Conservation (phyloP, 2,888 invertebrate species). For the Heliconius aoede region DNA sequence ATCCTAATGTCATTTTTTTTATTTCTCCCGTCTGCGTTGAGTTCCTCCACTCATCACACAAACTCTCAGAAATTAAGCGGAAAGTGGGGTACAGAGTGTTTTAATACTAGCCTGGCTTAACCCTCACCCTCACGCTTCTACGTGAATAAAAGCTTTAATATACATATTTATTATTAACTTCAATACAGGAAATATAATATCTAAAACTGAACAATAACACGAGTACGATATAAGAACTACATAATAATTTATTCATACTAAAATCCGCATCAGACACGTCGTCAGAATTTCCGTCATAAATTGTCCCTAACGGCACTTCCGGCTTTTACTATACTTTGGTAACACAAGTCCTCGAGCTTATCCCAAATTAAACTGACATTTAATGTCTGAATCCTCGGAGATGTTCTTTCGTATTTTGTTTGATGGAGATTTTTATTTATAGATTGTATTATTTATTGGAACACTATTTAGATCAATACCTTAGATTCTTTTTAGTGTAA, state of each 20-base stretch:
- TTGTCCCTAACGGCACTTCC: conserved; percentile 50
- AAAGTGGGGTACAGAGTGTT: not conserved
- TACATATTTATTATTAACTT: not conserved
- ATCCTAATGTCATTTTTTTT: too few relatives aligned
- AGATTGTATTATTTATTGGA: not conserved
- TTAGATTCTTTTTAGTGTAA: not conserved
- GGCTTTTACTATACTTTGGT: conserved; percentile 40
- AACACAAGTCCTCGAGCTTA: conserved; percentile 40
- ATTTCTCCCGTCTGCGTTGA: too few relatives aligned
- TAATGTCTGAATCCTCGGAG: conserved; percentile 39
- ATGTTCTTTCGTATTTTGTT: conserved; percentile 29
- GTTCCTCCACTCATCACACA: too few relatives aligned
- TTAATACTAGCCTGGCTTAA: not conserved
- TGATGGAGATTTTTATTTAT: not conserved
- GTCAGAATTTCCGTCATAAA: conserved; percentile 39
- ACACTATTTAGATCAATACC: not conserved
- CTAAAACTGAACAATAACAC: conserved; percentile 22
- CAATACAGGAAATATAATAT: conserved; percentile 1
- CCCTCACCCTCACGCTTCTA: not conserved
- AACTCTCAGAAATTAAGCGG: not conserved
- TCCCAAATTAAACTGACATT: conserved; percentile 52
- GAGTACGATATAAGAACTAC: conserved; percentile 10
- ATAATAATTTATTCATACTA: conserved; percentile 24
- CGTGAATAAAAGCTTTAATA: not conserved
- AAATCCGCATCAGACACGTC: conserved; percentile 37